Base-by-base conservation (phyloP, 1,140 invertebrate species). In the Pseudomyrmex dendroicus region DNA sequence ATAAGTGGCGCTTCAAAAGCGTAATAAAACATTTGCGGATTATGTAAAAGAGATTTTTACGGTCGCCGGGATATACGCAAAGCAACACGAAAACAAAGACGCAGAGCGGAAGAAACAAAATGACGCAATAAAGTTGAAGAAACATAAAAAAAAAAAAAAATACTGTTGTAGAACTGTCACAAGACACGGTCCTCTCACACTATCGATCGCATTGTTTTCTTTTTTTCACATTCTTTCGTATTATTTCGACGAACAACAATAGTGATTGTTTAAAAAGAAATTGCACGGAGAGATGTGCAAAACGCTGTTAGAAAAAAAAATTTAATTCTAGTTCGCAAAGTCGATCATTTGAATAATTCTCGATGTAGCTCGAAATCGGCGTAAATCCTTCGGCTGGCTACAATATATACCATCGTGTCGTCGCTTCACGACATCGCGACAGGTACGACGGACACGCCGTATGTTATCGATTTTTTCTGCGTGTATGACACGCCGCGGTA, bases 21-120 rank as follows among this genome's bases (percentile, higher is more conserved):
- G 76, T 72, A 80, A 80, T 80, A 80, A 80, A 80, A 80, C 76
- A 66, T 80, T 80, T 80, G 76, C n/a, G 54, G 66, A 80, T 80
- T 80, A 80, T 80, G 76, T 72, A 80, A 80, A 80, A 59, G 66
- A 78, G 76, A 59, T 80, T 80, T 80, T 80, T 80, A 70, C 76
- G 22, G 54, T 72, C 76, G 66, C 54, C 44, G 76, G 5, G 35
- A 35, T 35, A 72, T 80, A 72, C 54, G 22, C 50, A 80, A 61
- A 80, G 66, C 54, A 15, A 25, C 13, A 70, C 20, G 25, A 78
- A 70, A 17, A 44, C 10, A 61, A 35, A 70, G 25, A 25, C 3
- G 3, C 25, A 25, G 25, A 25, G 20, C n/a, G 22, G 50, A 44
- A 59, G 15, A n/a, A 72, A 54, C 12, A 50, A 59, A 70, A 68